Percentiles rank a stretch among this genome's conserved stretches.
Evolutionary conservation across 53 echinoderm and acorn worm genomes (phyloP).

Genomic region (Holothuria scabra): DNA sequence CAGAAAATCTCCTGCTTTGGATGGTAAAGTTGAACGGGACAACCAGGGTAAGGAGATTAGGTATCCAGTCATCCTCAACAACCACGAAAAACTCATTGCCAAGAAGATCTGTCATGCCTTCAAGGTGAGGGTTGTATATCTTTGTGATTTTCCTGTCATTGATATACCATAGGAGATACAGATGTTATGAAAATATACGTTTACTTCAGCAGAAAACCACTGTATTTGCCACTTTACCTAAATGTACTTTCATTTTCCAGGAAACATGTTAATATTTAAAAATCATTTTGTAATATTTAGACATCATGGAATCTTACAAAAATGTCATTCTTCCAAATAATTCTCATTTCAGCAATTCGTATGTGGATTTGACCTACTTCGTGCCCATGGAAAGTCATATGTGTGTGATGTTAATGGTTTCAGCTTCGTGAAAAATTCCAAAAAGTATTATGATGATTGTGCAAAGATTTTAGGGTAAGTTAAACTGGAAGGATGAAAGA

Average conservation of each 20-base stretch:
- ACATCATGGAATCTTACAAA: background rate
- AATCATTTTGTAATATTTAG: too few relatives aligned
- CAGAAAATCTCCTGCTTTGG: slow-evolving; percentile 94
- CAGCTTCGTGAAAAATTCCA: slow-evolving; percentile 99
- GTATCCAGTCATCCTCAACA: slow-evolving; percentile 95
- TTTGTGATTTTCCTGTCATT: too few relatives aligned
- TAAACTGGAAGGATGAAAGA: too few relatives aligned
- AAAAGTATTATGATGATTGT: slow-evolving; percentile 99
- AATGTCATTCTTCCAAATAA: background rate
- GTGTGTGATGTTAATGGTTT: slow-evolving; percentile 99
- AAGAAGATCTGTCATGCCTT: slow-evolving; percentile 94
- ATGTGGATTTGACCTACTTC: slow-evolving; percentile 94
- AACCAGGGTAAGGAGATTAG: slow-evolving; percentile 97
- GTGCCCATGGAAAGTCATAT: slow-evolving; percentile 90
- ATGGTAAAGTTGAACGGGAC: slow-evolving; percentile 98
- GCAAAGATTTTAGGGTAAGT: slow-evolving; percentile 94
- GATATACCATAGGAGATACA: too few relatives aligned
- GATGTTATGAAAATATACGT: too few relatives aligned
- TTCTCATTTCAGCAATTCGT: slow-evolving; percentile 84
- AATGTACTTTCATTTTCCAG: too few relatives aligned
- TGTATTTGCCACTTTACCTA: too few relatives aligned
- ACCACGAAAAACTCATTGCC: slow-evolving; percentile 95
- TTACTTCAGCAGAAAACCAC: too few relatives aligned
- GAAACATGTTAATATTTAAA: too few relatives aligned
- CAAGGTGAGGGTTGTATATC: slow-evolving; percentile 66